A percentile compares a stretch with the other conserved stretches of the same genome.
These are phyloP conservation scores for Paratrypauchen microcephalus DNA, from an alignment of 2,797 vertebrate genomes.

Conservation along the genomic window DNA sequence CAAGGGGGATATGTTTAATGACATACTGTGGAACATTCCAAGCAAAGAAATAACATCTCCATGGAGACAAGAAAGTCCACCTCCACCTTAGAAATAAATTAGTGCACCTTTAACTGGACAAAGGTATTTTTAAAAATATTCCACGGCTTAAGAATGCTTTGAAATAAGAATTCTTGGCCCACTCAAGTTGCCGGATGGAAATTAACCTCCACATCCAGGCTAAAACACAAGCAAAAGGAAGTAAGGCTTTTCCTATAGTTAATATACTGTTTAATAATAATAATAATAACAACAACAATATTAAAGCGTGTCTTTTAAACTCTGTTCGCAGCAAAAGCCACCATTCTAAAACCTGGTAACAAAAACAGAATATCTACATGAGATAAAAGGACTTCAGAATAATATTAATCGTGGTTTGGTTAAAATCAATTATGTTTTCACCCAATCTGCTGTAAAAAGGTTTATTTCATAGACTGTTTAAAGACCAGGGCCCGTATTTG, in stretches of 20 bases:
- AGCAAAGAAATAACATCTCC: too few relatives aligned
- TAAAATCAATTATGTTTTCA: slow-evolving; percentile 3
- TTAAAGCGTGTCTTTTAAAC: slow-evolving; percentile 49
- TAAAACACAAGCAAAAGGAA: slow-evolving; percentile 51
- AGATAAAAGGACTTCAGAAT: not conserved
- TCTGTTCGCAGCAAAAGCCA: slow-evolving; percentile 41
- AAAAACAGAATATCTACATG: not conserved
- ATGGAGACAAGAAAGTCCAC: too few relatives aligned
- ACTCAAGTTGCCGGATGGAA: slow-evolving; percentile 53
- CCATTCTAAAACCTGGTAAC: slow-evolving; percentile 42
- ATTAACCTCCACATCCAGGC: slow-evolving; percentile 41
- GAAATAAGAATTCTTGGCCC: slow-evolving; percentile 70
- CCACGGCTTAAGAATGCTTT: slow-evolving; percentile 54
- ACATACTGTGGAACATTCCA: too few relatives aligned
- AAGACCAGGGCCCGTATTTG: too few relatives aligned
- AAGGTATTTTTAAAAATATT: slow-evolving; percentile 38
- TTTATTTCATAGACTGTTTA: too few relatives aligned
- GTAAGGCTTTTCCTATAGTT: slow-evolving; percentile 59
- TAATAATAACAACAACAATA: slow-evolving; percentile 57
- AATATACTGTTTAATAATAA: slow-evolving; percentile 32
- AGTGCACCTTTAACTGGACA: slow-evolving; percentile 23
- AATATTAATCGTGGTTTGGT: not conserved
- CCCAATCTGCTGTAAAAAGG: not conserved
- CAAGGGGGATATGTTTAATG: too few relatives aligned
- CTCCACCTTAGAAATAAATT: too few relatives aligned